Percentiles rank a stretch among this genome's conserved stretches.
Conservation (phyloP, 2,113 vertebrate species). For the Albula glossodonta region DNA sequence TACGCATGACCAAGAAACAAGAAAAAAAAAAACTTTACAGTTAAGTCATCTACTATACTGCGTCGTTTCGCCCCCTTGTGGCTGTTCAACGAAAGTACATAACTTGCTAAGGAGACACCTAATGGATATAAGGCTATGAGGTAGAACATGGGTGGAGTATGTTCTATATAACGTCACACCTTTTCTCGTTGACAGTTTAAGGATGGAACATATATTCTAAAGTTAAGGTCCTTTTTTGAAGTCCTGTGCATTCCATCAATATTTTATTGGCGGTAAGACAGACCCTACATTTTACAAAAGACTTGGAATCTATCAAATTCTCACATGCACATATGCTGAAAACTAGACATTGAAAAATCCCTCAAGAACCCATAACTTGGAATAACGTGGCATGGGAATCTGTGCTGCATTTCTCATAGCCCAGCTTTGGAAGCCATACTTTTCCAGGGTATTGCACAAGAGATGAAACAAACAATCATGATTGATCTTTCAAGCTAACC, state of each 20-base stretch:
- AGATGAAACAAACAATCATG: background rate
- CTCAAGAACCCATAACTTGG: too few relatives aligned
- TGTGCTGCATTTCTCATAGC: too few relatives aligned
- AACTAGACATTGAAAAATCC: background rate
- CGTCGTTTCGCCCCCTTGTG: background rate
- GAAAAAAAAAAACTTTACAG: background rate
- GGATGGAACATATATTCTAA: background rate
- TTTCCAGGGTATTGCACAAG: too few relatives aligned
- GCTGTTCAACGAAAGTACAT: background rate
- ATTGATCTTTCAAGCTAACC: background rate
- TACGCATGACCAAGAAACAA: background rate
- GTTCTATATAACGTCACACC: background rate
- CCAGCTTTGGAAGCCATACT: too few relatives aligned
- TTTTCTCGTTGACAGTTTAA: background rate
- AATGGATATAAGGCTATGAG: background rate
- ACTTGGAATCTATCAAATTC: background rate
- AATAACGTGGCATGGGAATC: too few relatives aligned
- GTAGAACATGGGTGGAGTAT: background rate
- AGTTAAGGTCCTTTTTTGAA: background rate
- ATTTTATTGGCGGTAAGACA: background rate
- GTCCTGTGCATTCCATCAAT: too few relatives aligned
- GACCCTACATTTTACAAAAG: background rate
- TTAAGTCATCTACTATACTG: background rate
- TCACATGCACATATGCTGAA: background rate
- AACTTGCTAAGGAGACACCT: background rate